phyloP scores from a whole-genome alignment of 37 sponge, comb jelly and placozoan species.

The Halichondria panicea region DNA sequence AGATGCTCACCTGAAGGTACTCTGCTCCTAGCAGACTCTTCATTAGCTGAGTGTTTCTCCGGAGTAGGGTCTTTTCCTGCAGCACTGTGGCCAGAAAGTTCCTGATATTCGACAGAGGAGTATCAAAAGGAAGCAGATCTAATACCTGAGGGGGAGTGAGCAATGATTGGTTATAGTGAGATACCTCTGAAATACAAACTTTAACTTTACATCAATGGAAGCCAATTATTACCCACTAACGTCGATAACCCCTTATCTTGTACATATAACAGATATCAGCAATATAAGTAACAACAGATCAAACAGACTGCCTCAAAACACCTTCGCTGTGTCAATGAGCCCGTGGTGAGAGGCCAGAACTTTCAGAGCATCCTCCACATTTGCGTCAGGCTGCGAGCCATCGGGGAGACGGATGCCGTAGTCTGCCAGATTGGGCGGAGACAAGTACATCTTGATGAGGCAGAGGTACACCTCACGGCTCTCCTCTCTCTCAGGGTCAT shows the following conservation, averaged over 20 bases:
- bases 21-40: slow-evolving; percentile 68
- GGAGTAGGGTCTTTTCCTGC: slow-evolving; percentile 39
- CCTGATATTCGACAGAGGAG: slow-evolving; percentile 30
- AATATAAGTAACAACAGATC: too few species aligned
- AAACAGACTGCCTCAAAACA: too few species aligned
- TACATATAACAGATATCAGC: too few species aligned
- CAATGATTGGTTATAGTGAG: background rate
- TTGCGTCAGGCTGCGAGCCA: slow-evolving; percentile 38
- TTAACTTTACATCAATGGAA: too few species aligned
- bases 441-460: slow-evolving; percentile 79
- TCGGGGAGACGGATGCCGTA: slow-evolving; percentile 35
- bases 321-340: slow-evolving; percentile 80
- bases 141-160: slow-evolving; percentile 40
- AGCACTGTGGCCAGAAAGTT: slow-evolving; percentile 70
- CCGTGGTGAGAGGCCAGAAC: slow-evolving; percentile 69
- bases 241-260: too few species aligned
- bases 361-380: slow-evolving; percentile 62
- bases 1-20: slow-evolving; percentile 67
- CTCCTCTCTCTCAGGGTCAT: slow-evolving; percentile 50
- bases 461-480: slow-evolving; percentile 73
- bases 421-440: slow-evolving; percentile 54
- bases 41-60: slow-evolving; percentile 61
- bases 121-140: slow-evolving; percentile 57
- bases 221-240: too few species aligned
- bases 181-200: too few species aligned